A percentile compares a stretch with the other conserved stretches of the same genome.
phyloP scores from a whole-genome alignment of 2,888 invertebrate genomes.

The Xylophagus ater region DNA sequence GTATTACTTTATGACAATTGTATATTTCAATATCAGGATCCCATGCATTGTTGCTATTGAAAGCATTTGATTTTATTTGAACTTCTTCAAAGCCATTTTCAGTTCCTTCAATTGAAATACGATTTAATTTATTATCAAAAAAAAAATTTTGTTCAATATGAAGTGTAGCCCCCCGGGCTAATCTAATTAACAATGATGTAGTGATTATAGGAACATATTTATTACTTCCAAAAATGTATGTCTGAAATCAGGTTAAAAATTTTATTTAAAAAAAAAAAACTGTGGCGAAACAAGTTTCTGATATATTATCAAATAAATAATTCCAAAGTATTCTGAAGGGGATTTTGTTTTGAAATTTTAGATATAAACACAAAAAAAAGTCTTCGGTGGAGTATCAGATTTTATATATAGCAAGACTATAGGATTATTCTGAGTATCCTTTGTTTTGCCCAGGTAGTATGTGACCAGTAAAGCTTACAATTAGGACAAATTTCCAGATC shows the following conservation, averaged over 20 bases:
- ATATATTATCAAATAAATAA: too few species aligned
- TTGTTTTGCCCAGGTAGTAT: too few species aligned
- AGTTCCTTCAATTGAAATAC: slow-evolving; percentile 28
- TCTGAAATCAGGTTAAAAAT: slow-evolving; percentile 9
- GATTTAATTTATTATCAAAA: slow-evolving; percentile 28
- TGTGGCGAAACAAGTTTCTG: too few species aligned
- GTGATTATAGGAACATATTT: slow-evolving; percentile 26
- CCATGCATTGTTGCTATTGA: slow-evolving; percentile 29
- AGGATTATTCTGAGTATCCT: too few species aligned
- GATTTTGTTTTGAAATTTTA: too few species aligned
- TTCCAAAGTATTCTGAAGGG: too few species aligned
- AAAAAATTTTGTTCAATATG: slow-evolving; percentile 29
- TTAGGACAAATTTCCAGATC: too few species aligned
- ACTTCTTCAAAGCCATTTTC: slow-evolving; percentile 25
- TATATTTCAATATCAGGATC: slow-evolving; percentile 33
- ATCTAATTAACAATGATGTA: slow-evolving; percentile 25
- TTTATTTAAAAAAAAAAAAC: too few species aligned
- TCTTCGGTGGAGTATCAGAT: too few species aligned
- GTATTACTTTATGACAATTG: slow-evolving; percentile 27
- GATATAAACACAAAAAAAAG: too few species aligned
- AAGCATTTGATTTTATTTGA: slow-evolving; percentile 30
- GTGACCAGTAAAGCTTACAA: too few species aligned
- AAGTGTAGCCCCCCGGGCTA: slow-evolving; percentile 24
- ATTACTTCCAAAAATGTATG: slow-evolving; percentile 24
- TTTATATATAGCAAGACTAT: too few species aligned